Percentiles rank a stretch among this genome's conserved stretches.
phyloP scores from a whole-genome alignment of 2,113 vertebrate species.

The Cyphomyrus plagiostoma region DNA sequence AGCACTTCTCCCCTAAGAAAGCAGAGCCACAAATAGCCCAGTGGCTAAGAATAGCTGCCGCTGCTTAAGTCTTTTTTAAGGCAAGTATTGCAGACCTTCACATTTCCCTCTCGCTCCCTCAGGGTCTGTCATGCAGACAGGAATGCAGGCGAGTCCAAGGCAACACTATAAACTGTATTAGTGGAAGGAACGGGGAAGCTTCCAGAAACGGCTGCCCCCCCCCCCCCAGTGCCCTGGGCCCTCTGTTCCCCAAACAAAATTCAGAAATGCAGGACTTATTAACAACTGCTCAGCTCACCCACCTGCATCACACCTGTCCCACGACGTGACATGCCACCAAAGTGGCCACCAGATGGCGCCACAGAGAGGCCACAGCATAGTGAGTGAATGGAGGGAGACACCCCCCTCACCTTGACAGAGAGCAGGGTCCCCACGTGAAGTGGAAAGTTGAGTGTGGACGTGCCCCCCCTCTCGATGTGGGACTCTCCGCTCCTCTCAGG shows the following conservation, averaged over 20 bases:
- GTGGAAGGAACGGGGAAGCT: slow-evolving; percentile 25
- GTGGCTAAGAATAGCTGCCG: slow-evolving; percentile 48
- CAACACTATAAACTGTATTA: slow-evolving; percentile 40
- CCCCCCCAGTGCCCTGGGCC: background rate
- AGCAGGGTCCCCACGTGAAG: background rate
- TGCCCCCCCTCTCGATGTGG: background rate
- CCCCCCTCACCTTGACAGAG: background rate
- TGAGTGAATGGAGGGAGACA: background rate
- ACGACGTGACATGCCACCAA: background rate
- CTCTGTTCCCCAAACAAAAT: background rate
- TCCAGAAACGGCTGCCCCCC: slow-evolving; percentile 25
- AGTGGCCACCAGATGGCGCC: background rate
- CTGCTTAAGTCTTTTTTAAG: slow-evolving; percentile 41
- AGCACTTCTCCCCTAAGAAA: slow-evolving; percentile 18
- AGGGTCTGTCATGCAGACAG: background rate
- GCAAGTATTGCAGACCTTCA: slow-evolving; percentile 41
- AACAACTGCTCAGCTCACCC: background rate
- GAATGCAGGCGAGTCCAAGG: slow-evolving; percentile 41
- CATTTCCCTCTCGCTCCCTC: background rate
- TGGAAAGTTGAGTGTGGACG: slow-evolving; percentile 18
- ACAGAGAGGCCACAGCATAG: background rate
- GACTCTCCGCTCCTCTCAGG: background rate
- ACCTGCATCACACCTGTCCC: background rate
- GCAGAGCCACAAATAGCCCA: slow-evolving; percentile 34
- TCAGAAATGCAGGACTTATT: background rate